A percentile compares a stretch with the other conserved stretches of the same genome.
Conservation (phyloP, 1,140 invertebrate genomes). For the Tetranychus cinnabarinus region DNA sequence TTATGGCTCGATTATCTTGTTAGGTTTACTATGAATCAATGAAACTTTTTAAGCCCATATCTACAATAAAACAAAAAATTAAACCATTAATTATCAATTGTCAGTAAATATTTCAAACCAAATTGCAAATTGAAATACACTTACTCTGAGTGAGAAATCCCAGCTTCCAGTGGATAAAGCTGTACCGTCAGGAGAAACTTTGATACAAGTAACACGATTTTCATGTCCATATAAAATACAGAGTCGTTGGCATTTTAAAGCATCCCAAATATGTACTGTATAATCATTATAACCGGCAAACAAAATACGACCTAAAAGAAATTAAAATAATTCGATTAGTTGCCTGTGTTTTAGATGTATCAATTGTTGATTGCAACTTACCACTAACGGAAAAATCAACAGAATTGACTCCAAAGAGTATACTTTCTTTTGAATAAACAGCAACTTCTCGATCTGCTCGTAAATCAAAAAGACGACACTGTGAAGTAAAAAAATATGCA, state of each 20-base stretch:
- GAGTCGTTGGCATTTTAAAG: slow-evolving; percentile 69
- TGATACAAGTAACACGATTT: slow-evolving; percentile 80
- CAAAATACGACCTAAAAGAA: slow-evolving; percentile 46
- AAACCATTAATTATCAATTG: background rate
- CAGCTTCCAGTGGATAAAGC: slow-evolving; percentile 91
- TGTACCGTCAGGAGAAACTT: slow-evolving; percentile 89
- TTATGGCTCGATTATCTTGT: too few species aligned
- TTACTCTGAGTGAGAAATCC: slow-evolving; percentile 81
- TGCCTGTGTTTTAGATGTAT: background rate
- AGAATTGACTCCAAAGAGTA: slow-evolving; percentile 93
- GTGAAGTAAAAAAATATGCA: slow-evolving; percentile 15
- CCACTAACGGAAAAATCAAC: slow-evolving; percentile 93
- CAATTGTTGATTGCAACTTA: slow-evolving; percentile 19
- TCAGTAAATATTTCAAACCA: background rate
- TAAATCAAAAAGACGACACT: slow-evolving; percentile 91
- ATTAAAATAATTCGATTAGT: background rate
- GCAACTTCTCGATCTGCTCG: slow-evolving; percentile 93
- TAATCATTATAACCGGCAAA: slow-evolving; percentile 99
- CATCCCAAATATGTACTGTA: slow-evolving; percentile 96
- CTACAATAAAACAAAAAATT: background rate
- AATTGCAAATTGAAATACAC: background rate
- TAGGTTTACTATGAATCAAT: too few species aligned
- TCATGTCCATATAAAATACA: slow-evolving; percentile 90
- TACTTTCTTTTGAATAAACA: slow-evolving; percentile 84
- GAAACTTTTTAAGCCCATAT: background rate